These are phyloP conservation scores for Phymanthus crucifer DNA, from an alignment of 92 coral and sea anemone species.

Conservation along the genomic window DNA sequence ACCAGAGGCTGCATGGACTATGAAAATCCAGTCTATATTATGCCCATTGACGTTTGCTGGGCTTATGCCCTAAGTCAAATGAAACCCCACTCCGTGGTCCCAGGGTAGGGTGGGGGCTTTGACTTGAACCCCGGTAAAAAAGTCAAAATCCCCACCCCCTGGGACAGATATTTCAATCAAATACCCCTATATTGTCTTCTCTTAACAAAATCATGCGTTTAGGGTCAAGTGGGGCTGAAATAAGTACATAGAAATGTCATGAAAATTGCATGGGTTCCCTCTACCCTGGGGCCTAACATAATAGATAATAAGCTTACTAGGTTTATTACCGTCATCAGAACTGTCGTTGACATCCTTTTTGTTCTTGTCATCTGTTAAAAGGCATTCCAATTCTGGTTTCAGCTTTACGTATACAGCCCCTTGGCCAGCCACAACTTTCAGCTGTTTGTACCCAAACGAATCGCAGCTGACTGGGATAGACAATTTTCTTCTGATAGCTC, in stretches of 20 bases:
- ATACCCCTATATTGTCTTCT: too few species aligned
- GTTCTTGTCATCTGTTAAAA: slow-evolving; percentile 1
- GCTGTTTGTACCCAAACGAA: slow-evolving; percentile 37
- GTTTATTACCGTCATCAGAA: neutral
- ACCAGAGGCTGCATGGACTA: too few species aligned
- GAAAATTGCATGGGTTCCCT: neutral
- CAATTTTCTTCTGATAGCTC: slow-evolving; percentile 24
- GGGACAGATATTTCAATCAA: too few species aligned
- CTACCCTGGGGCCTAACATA: neutral
- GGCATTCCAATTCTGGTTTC: slow-evolving; percentile 8
- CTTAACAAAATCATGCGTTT: neutral
- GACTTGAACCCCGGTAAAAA: too few species aligned
- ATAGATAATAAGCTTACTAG: too few species aligned
- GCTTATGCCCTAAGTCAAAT: neutral
- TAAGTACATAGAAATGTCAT: neutral
- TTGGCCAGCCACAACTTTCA: slow-evolving; percentile 30
- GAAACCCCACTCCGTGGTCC: neutral
- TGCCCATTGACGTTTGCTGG: neutral
- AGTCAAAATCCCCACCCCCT: too few species aligned
- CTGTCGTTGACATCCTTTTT: neutral
- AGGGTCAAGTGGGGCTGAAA: neutral
- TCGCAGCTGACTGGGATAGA: slow-evolving; percentile 26
- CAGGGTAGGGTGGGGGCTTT: too few species aligned
- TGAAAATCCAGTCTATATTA: neutral
- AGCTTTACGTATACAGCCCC: slow-evolving; percentile 15